These are phyloP conservation scores for Dasyornis broadbenti DNA, from an alignment of 2,113 vertebrate genomes.

Conservation along the genomic window DNA sequence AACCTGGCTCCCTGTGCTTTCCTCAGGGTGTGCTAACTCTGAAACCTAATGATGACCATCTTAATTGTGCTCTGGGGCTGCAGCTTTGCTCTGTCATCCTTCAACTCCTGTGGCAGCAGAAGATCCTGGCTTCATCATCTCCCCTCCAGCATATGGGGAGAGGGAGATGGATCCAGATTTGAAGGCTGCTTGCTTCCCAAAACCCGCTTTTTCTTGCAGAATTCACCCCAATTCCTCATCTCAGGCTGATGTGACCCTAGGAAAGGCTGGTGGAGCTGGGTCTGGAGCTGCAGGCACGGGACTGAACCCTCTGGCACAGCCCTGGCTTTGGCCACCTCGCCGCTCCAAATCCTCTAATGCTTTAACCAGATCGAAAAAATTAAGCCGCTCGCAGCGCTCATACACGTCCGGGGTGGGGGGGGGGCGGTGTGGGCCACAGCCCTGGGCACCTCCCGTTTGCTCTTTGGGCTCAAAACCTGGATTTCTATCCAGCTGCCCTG, in stretches of 20 bases:
- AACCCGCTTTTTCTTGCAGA: not conserved
- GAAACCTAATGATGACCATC: fast-evolving
- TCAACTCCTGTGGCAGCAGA: fast-evolving
- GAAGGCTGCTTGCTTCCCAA: fast-evolving
- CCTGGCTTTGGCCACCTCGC: slow-evolving; percentile 24
- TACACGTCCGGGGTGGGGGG: not conserved
- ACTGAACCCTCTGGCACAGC: not conserved
- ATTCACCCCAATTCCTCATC: not conserved
- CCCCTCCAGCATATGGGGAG: fast-evolving
- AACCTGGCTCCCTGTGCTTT: fast-evolving
- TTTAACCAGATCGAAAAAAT: slow-evolving; percentile 67
- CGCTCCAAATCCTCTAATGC: slow-evolving; percentile 51
- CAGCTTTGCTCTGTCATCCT: not conserved
- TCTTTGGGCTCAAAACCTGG: not conserved
- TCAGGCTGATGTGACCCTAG: fast-evolving
- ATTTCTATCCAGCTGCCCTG: slow-evolving; percentile 9
- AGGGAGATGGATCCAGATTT: fast-evolving
- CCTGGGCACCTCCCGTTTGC: not conserved
- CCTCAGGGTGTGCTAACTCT: not conserved
- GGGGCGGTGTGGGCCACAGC: no score
- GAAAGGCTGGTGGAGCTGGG: not conserved
- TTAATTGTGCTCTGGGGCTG: fast-evolving
- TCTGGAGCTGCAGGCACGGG: not conserved
- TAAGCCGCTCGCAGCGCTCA: slow-evolving; percentile 11
- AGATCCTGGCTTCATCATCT: not conserved